Evolutionary conservation across 2,888 invertebrate species (phyloP).

Genomic region (Dryobotodes eremita): DNA sequence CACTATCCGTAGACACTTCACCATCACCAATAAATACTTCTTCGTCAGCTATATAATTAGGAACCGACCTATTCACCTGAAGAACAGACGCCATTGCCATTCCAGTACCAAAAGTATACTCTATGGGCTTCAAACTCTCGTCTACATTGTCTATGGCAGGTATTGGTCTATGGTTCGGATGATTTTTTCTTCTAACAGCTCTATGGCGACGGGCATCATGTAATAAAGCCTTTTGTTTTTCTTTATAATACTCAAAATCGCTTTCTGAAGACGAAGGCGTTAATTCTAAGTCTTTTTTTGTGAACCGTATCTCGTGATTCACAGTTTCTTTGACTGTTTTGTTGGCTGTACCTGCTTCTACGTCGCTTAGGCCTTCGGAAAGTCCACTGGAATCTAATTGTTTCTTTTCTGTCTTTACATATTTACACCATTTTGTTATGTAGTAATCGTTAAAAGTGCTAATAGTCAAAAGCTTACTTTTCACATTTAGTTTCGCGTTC

Average conservation of each 20-base stretch:
- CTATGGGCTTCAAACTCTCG: constrained; percentile 85
- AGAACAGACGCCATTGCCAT: constrained; percentile 88
- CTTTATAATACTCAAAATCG: constrained; percentile 78
- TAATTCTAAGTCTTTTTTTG: constrained; percentile 82
- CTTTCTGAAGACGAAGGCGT: constrained; percentile 81
- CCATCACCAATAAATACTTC: constrained; percentile 88
- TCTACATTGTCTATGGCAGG: constrained; percentile 78
- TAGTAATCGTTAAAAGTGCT: constrained; percentile 59
- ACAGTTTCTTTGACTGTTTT: constrained; percentile 66
- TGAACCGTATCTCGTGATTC: constrained; percentile 69
- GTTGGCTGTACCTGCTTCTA: constrained; percentile 67
- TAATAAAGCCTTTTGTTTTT: constrained; percentile 73
- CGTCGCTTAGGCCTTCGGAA: constrained; percentile 74
- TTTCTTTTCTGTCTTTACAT: constrained; percentile 36
- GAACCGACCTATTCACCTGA: constrained; percentile 78
- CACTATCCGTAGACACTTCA: constrained; percentile 87
- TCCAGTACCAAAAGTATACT: constrained; percentile 88
- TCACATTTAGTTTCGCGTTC: constrained; percentile 74
- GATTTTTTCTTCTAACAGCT: constrained; percentile 80
- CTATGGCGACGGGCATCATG: constrained; percentile 82
- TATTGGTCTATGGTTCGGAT: constrained; percentile 68
- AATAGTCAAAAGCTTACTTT: constrained; percentile 76
- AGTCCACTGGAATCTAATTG: constrained; percentile 67
- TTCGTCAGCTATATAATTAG: constrained; percentile 78
- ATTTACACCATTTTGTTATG: constrained; percentile 79